Percentiles rank a stretch among this genome's conserved stretches.
Conservation (phyloP, 2,888 invertebrate species). For the Eledona agricola region DNA sequence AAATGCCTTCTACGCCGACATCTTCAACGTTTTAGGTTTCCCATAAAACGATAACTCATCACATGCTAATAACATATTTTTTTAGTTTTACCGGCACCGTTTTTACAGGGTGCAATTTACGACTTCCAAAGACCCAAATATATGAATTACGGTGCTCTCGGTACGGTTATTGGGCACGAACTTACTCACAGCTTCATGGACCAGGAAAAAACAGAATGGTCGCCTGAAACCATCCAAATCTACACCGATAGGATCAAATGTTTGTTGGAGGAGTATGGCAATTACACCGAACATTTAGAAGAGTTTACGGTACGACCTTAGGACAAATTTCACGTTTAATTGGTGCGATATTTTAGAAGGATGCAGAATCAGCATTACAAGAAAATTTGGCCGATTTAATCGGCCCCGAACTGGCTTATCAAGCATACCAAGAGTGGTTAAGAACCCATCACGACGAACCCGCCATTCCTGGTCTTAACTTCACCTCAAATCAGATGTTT, state of each 20-base stretch:
- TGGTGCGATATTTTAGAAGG: conserved; percentile 67
- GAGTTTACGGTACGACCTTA: conserved; percentile 41
- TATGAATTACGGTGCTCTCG: conserved; percentile 54
- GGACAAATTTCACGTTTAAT: conserved; percentile 6
- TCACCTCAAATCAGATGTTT: conserved; percentile 68
- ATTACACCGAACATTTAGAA: conserved; percentile 32
- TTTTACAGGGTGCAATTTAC: conserved; percentile 49
- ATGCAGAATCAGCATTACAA: conserved; percentile 85
- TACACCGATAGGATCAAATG: conserved; percentile 43
- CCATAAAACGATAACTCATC: conserved; percentile 12
- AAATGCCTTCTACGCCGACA: conserved; percentile 45
- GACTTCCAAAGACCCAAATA: conserved; percentile 49
- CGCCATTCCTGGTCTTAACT: conserved; percentile 75
- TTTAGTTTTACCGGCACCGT: conserved; percentile 51
- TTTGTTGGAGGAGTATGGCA: conserved; percentile 45
- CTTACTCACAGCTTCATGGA: conserved; percentile 46
- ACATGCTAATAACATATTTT: conserved; percentile 23
- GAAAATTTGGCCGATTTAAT: conserved; percentile 94
- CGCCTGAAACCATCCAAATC: conserved; percentile 38
- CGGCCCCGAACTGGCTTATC: conserved; percentile 86
- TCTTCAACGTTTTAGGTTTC: conserved; percentile 43
- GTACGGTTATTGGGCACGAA: conserved; percentile 55
- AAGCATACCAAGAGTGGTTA: conserved; percentile 79
- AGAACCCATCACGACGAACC: conserved; percentile 71
- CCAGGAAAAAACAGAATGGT: conserved; percentile 36